Percentiles rank a stretch among this genome's conserved stretches.
phyloP scores from a whole-genome alignment of 92 coral and sea anemone genomes.

The Zoanthus solanderi region DNA sequence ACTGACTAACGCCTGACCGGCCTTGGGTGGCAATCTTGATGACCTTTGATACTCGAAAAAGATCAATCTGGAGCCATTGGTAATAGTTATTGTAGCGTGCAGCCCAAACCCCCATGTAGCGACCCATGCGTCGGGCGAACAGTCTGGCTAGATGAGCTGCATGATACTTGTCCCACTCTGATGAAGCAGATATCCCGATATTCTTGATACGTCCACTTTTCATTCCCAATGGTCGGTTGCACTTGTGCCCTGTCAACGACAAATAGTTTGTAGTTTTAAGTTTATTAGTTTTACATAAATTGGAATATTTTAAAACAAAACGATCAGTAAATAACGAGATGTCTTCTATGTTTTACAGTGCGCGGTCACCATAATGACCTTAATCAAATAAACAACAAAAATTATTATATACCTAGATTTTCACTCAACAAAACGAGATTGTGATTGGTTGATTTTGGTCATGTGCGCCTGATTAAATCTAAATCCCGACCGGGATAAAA shows the following conservation, averaged over 20 bases:
- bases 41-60: slow-evolving; percentile 68
- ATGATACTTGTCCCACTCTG: slow-evolving; percentile 63
- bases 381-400: too few species aligned
- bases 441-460: too few species aligned
- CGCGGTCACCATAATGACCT: too few species aligned
- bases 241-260: slow-evolving; percentile 71
- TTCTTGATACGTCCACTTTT: slow-evolving; percentile 77
- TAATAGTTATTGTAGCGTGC: slow-evolving; percentile 70
- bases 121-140: slow-evolving; percentile 74
- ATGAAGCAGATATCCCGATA: slow-evolving; percentile 80
- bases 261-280: neutral
- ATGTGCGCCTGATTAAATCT: too few species aligned
- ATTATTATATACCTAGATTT: too few species aligned
- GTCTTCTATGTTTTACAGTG: too few species aligned
- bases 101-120: slow-evolving; percentile 78
- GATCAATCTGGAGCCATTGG: slow-evolving; percentile 83
- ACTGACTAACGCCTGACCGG: slow-evolving; percentile 67
- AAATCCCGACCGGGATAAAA: too few species aligned
- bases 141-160: slow-evolving; percentile 81
- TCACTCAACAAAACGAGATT: too few species aligned
- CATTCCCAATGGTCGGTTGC: slow-evolving; percentile 85
- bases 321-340: too few species aligned
- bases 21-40: slow-evolving; percentile 88
- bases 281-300: too few species aligned
- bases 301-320: too few species aligned